Conservation (phyloP, 2,113 vertebrate genomes). For the Chinchilla lanigera region DNA sequence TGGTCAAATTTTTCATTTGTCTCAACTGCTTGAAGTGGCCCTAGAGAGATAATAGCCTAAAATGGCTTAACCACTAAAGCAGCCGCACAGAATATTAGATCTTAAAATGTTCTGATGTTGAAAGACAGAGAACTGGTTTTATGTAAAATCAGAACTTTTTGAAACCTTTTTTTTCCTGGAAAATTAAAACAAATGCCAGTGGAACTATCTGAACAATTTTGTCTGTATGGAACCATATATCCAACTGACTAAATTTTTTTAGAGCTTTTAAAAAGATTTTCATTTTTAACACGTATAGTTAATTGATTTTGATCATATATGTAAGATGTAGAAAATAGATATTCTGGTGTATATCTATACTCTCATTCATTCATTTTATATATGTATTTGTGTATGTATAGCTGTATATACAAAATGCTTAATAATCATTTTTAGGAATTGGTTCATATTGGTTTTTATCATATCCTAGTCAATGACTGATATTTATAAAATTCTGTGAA, state of each 20-base stretch:
- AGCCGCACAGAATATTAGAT: slow-evolving; percentile 2
- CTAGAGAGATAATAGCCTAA: not conserved
- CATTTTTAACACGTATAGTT: not conserved
- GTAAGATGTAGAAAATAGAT: not conserved
- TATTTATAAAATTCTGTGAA: not conserved
- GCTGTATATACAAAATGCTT: not conserved
- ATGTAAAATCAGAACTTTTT: not conserved
- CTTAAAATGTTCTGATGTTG: not conserved
- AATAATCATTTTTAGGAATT: not conserved
- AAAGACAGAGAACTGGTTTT: slow-evolving; percentile 7
- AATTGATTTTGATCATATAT: not conserved
- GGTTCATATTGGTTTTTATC: not conserved
- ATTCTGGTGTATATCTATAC: not conserved
- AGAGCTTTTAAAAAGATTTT: not conserved
- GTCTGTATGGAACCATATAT: not conserved
- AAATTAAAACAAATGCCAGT: slow-evolving; percentile 35
- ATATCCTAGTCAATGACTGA: not conserved
- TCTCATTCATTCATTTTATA: not conserved
- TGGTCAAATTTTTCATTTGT: slow-evolving; percentile 16
- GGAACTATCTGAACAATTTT: slow-evolving; percentile 26
- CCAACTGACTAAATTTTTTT: not conserved
- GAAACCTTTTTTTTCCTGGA: not conserved
- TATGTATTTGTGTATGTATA: not conserved
- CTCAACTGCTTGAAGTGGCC: not conserved
- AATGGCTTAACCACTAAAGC: not conserved